Evolutionary conservation across 2,888 invertebrate genomes (phyloP).

Genomic region (Meta bourneti): DNA sequence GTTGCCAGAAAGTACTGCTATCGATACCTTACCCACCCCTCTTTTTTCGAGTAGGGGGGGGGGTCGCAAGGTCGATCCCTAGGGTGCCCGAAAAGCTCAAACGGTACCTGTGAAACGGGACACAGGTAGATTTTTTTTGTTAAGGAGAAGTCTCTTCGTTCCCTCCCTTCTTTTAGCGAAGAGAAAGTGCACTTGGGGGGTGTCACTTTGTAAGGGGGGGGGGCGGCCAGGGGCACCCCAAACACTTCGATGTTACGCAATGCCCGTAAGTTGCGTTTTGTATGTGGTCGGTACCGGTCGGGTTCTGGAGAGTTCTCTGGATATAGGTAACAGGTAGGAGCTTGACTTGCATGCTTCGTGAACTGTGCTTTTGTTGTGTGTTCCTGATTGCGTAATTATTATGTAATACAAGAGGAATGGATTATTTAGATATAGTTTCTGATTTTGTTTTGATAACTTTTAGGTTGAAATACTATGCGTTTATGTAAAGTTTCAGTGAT

Average conservation of each 20-base stretch:
- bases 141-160: neutral
- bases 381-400: neutral
- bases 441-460: neutral
- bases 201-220: neutral
- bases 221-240: neutral
- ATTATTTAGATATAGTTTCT: neutral
- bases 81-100: constrained; percentile 15
- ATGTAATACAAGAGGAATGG: neutral
- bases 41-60: neutral
- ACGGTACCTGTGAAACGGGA: constrained; percentile 33
- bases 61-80: neutral
- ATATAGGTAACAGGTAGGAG: constrained; percentile 24
- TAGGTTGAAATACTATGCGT: neutral
- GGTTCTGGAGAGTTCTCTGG: constrained; percentile 2
- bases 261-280: constrained; percentile 43
- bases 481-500: neutral
- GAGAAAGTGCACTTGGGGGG: constrained; percentile 40
- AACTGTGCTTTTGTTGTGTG: neutral
- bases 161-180: neutral
- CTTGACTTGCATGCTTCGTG: neutral
- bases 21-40: neutral
- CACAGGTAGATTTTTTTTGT: constrained; percentile 41
- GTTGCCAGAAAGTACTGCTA: neutral
- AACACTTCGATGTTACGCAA: constrained; percentile 41
- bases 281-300: constrained; percentile 43